Conservation (phyloP, 2,113 vertebrate genomes). For the Martes martes region DNA sequence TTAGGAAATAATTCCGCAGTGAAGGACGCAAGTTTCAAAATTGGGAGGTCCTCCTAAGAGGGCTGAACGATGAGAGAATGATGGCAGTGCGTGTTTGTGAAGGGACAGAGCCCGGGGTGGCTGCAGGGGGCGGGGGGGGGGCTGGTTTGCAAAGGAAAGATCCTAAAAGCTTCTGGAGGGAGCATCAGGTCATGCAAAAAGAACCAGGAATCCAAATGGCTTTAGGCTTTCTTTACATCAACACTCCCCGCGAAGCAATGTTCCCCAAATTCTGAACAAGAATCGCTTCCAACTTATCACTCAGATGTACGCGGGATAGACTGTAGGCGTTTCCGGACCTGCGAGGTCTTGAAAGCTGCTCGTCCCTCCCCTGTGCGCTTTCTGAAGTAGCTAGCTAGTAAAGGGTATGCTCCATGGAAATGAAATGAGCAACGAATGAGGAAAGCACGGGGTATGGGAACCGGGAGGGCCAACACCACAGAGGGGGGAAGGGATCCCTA, state of each 20-base stretch:
- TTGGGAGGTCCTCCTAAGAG: background rate
- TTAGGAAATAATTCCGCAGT: background rate
- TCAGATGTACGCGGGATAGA: background rate
- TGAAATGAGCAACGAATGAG: background rate
- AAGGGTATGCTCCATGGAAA: background rate
- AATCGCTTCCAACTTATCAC: background rate
- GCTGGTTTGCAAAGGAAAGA: background rate
- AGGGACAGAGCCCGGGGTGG: too few species aligned
- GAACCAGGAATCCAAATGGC: background rate
- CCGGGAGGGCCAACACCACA: too few species aligned
- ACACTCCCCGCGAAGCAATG: background rate
- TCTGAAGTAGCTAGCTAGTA: background rate
- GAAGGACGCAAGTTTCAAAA: background rate
- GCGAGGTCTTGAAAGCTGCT: background rate
- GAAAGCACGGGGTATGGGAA: background rate
- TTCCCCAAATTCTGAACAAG: background rate
- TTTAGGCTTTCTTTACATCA: background rate
- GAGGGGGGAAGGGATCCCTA: background rate
- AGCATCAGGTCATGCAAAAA: background rate
- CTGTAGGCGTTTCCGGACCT: background rate
- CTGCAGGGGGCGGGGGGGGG: too few species aligned
- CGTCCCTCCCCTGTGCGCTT: background rate
- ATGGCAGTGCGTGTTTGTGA: background rate
- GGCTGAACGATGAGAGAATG: background rate
- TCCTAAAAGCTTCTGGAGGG: background rate